These are phyloP conservation scores for Pheosia tremula DNA, from an alignment of 2,888 invertebrate species.

Conservation along the genomic window DNA sequence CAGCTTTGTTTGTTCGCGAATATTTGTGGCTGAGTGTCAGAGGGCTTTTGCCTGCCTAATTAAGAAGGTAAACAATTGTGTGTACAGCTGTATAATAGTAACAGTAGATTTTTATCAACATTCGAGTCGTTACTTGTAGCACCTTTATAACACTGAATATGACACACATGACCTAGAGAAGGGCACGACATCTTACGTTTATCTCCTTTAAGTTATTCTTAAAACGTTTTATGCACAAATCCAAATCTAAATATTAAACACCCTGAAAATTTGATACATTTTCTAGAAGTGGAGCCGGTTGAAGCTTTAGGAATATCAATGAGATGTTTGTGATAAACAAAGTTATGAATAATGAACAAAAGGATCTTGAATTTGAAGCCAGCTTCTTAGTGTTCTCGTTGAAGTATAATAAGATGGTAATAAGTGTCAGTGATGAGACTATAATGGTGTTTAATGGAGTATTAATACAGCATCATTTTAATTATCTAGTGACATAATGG, in stretches of 20 bases:
- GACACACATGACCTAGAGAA: no score
- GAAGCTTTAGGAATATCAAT: conserved; percentile 21
- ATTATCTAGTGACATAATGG: neutral
- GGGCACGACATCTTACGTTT: no score
- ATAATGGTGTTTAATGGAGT: neutral
- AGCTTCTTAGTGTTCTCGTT: conserved; percentile 6
- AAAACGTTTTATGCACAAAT: neutral
- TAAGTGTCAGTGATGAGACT: neutral
- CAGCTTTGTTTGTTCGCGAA: conserved; percentile 1
- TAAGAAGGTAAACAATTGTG: neutral
- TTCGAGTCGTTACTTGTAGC: no score
- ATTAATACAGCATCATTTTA: neutral
- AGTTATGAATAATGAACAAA: conserved; percentile 20
- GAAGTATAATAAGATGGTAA: conserved; percentile 1
- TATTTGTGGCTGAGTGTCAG: neutral
- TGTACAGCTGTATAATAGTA: neutral
- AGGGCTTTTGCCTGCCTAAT: neutral
- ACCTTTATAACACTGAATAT: no score
- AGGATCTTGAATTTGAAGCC: conserved; percentile 14
- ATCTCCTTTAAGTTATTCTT: neutral
- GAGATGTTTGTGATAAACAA: conserved; percentile 23
- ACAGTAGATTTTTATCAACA: no score
- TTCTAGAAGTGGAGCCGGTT: neutral
- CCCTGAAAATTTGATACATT: conserved; percentile 1
- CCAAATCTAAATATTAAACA: neutral